These are phyloP conservation scores for Microcebus lehilahytsara DNA, from an alignment of 2,113 vertebrate species.

Conservation along the genomic window DNA sequence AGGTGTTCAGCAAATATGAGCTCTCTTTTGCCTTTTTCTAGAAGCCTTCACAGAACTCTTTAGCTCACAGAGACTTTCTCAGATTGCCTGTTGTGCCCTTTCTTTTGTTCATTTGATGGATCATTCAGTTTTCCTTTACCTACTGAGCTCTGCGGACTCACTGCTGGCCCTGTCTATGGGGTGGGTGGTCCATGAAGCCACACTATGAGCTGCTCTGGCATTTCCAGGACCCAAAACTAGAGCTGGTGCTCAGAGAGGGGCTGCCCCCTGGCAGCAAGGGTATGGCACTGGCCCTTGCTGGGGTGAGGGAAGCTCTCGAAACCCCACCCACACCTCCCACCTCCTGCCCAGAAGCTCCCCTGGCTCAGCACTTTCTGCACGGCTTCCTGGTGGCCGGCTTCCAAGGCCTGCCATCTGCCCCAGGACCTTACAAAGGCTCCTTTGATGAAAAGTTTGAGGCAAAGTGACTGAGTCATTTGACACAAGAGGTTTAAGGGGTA, in stretches of 20 bases:
- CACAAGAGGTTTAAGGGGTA: conserved; percentile 41
- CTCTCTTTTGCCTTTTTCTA: neutral
- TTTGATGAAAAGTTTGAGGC: conserved; percentile 66
- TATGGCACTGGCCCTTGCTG: neutral
- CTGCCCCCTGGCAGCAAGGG: accelerated
- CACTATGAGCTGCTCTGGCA: neutral
- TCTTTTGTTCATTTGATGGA: neutral
- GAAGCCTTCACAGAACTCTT: neutral
- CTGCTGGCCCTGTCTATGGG: neutral
- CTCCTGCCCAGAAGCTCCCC: neutral
- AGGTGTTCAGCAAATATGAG: neutral
- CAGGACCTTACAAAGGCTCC: conserved; percentile 61
- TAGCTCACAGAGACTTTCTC: neutral
- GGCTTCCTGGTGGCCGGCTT: conserved; percentile 42
- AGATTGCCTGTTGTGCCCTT: neutral
- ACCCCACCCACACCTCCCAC: accelerated
- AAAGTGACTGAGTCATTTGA: conserved; percentile 65
- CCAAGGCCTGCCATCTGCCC: conserved; percentile 53
- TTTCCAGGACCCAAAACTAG: neutral
- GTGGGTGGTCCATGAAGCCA: neutral
- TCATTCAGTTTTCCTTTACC: neutral
- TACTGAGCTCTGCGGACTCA: accelerated
- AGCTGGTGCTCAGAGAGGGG: neutral
- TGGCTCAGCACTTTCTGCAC: conserved; percentile 46
- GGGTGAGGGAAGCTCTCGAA: neutral